These are phyloP conservation scores for Cosmorhoe ocellata DNA, from an alignment of 2,888 invertebrate genomes.

Conservation along the genomic window DNA sequence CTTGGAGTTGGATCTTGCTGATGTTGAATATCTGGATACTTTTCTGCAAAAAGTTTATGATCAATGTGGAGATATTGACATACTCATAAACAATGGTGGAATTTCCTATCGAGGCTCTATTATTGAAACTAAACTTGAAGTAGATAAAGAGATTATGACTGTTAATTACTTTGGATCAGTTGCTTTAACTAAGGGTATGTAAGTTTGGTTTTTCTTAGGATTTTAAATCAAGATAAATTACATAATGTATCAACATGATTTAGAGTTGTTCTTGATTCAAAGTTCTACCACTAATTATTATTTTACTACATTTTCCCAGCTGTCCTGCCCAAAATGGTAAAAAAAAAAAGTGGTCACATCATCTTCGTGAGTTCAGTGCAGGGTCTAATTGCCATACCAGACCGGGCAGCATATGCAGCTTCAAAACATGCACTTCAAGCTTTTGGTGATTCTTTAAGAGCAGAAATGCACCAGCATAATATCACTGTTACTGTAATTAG, in stretches of 20 bases:
- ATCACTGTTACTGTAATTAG: slow-evolving; percentile 94
- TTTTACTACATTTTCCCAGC: too few relatives aligned
- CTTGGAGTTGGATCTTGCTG: slow-evolving; percentile 88
- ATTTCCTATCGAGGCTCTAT: slow-evolving; percentile 91
- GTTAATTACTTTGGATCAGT: slow-evolving; percentile 98
- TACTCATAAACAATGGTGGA: slow-evolving; percentile 96
- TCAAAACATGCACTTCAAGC: slow-evolving; percentile 98
- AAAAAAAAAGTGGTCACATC: slow-evolving; percentile 88
- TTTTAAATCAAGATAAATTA: too few relatives aligned
- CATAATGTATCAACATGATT: too few relatives aligned
- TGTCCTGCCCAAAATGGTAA: slow-evolving; percentile 91
- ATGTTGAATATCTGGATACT: slow-evolving; percentile 84
- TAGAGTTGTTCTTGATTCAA: too few relatives aligned
- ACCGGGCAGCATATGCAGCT: slow-evolving; percentile 93
- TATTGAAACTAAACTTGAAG: slow-evolving; percentile 88
- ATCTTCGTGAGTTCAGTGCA: slow-evolving; percentile 96
- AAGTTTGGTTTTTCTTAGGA: too few relatives aligned
- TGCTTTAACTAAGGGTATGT: slow-evolving; percentile 92
- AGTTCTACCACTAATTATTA: background rate
- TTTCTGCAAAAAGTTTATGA: slow-evolving; percentile 86
- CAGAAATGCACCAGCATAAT: slow-evolving; percentile 90
- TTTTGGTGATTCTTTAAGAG: slow-evolving; percentile 94
- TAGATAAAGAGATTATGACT: slow-evolving; percentile 93
- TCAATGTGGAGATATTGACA: slow-evolving; percentile 90
- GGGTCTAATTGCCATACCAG: slow-evolving; percentile 94